Evolutionary conservation across 2,113 vertebrate genomes (phyloP).

Genomic region (Sminthopsis crassicaudata): DNA sequence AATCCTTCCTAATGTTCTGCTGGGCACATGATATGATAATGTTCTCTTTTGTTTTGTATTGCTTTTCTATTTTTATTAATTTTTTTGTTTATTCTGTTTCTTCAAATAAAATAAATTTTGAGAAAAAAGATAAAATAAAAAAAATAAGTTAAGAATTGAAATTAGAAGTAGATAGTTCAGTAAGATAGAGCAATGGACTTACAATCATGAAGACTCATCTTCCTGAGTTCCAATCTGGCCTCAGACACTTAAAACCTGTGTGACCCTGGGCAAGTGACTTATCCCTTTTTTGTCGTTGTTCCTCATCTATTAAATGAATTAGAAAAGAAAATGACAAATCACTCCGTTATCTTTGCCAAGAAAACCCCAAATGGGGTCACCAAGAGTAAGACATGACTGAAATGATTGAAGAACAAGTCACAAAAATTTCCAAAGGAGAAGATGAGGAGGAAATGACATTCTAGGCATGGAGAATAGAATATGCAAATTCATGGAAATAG

Average conservation of each 20-base stretch:
- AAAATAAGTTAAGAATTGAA: not conserved
- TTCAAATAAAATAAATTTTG: too few species aligned
- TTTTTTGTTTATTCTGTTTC: too few species aligned
- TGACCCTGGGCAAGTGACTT: not conserved
- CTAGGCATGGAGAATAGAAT: not conserved
- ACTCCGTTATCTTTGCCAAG: not conserved
- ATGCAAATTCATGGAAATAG: not conserved
- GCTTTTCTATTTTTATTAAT: too few species aligned
- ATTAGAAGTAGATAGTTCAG: not conserved
- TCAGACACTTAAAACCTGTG: not conserved
- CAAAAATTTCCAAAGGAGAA: not conserved
- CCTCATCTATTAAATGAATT: not conserved
- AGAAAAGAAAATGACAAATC: not conserved
- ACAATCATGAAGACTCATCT: not conserved
- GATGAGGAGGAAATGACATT: not conserved
- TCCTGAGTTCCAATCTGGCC: not conserved
- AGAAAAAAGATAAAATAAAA: too few species aligned
- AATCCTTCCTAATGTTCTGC: too few species aligned
- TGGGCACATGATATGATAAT: too few species aligned
- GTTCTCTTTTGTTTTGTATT: too few species aligned
- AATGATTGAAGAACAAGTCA: not conserved
- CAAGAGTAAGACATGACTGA: not conserved
- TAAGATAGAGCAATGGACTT: not conserved
- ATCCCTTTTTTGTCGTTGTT: not conserved
- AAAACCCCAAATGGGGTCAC: not conserved